These are phyloP conservation scores for Antheraea mylitta DNA, from an alignment of 1,140 invertebrate genomes.

Conservation along the genomic window DNA sequence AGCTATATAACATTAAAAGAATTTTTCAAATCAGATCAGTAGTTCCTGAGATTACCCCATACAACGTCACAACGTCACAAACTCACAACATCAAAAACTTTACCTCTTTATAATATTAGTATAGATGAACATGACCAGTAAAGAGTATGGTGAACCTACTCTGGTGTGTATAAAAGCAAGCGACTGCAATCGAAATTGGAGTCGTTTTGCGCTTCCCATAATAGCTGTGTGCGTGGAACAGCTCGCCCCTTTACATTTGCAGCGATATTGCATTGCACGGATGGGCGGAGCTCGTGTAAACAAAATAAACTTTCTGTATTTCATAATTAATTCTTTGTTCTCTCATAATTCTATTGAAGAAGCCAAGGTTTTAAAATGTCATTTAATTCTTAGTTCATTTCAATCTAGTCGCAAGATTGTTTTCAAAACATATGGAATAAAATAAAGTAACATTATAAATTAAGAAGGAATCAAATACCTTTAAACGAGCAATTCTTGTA, in stretches of 20 bases:
- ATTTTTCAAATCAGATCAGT: too few relatives aligned
- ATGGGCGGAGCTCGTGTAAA: conserved; percentile 4
- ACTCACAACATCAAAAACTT: too few relatives aligned
- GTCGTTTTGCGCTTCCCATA: conserved; percentile 24
- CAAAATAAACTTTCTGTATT: conserved; percentile 1
- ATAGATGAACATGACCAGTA: neutral
- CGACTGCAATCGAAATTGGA: conserved; percentile 27
- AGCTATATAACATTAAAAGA: too few relatives aligned
- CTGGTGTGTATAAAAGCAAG: conserved; percentile 20
- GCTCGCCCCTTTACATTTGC: neutral
- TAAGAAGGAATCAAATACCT: too few relatives aligned
- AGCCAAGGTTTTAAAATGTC: neutral
- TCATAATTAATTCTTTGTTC: neutral
- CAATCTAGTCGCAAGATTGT: neutral
- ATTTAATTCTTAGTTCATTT: neutral
- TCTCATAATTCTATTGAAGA: neutral
- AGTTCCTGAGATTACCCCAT: too few relatives aligned
- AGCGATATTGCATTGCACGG: conserved; percentile 1
- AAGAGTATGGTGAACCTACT: neutral
- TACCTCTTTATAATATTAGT: too few relatives aligned
- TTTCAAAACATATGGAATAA: neutral
- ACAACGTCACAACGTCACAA: too few relatives aligned
- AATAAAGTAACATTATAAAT: too few relatives aligned
- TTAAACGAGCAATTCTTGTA: too few relatives aligned
- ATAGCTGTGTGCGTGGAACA: conserved; percentile 16